Base-by-base conservation (phyloP, 2,113 vertebrate genomes). In the Otis tarda region DNA sequence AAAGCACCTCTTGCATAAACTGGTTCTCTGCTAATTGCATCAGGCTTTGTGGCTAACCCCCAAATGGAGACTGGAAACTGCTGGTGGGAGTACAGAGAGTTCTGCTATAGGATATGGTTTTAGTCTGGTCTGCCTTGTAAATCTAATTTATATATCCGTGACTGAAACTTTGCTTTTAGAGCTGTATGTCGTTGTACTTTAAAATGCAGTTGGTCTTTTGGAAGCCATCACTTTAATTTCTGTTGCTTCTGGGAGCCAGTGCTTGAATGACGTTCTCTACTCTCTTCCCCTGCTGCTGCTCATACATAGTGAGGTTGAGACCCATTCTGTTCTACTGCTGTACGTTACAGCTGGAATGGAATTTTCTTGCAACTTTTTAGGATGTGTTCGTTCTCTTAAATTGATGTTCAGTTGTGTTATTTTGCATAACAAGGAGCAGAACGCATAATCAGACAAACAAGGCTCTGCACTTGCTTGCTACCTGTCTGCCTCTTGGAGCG, bases 131-230 rank as follows among this genome's bases (percentile, higher is more conserved):
- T 92, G 6, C 55, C 63, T 65, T 55, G 52, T 60, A 61, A 69
- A 61, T 83, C 37, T 49, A 4, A 63, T 64, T 50, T 64, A 14
- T 39, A 1, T 30, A 52, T 24, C 69, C 39, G 3, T 3, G 53
- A 43, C 39, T 25, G 61, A 28, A 84, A 25, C 35, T 77, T 31
- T 20, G 6, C 92, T 83, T 57, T 16, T 75, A 73, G 89, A 94
- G 59, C 89, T 63, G 23, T 19, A 9, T 61, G 50, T 89, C 59
- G 4, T 1, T 5, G 7, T n/a, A 37, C 37, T 90, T 93, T 52
- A 41, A 91, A 79, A 95, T 70, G 93, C 90, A 70, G n/a, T 73
- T 45, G 74, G 63, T 39, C 81, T 59, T 60, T 64, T 23, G 49
- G 69, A 71, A 94, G 65, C 49, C 64, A 19, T 78, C 64, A 2